Conservation (phyloP, 1,140 invertebrate species). For the Teleogryllus occipitalis region DNA sequence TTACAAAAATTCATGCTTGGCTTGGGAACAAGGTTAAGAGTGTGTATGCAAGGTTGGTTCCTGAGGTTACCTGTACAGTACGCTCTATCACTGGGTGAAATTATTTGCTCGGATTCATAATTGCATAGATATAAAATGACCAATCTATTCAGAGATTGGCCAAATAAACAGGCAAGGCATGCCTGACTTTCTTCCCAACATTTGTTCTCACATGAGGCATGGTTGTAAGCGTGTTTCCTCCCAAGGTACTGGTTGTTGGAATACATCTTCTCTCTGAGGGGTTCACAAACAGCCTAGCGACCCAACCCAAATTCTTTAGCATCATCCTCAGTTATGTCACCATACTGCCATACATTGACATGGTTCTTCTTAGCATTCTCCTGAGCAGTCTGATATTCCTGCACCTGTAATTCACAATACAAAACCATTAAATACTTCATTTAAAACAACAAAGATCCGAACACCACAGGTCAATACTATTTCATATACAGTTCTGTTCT, state of each 20-base stretch:
- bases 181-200: background rate
- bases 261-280: background rate
- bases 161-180: background rate
- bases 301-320: slow-evolving; percentile 71
- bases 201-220: background rate
- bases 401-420: slow-evolving; percentile 42
- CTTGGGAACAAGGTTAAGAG: background rate
- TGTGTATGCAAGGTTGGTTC: background rate
- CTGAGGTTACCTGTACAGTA: background rate
- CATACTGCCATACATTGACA: slow-evolving; percentile 88
- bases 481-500: no score
- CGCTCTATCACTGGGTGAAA: background rate
- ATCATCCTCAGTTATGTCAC: slow-evolving; percentile 92
- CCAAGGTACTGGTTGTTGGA: background rate
- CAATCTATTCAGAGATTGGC: background rate
- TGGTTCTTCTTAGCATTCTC: slow-evolving; percentile 76
- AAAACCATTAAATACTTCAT: no score
- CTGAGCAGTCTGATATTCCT: slow-evolving; percentile 76
- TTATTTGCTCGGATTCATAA: background rate
- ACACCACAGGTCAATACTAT: no score
- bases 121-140: background rate
- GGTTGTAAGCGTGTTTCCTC: background rate
- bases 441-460: no score
- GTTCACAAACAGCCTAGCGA: background rate
- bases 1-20: background rate